phyloP scores from a whole-genome alignment of 2,888 invertebrate genomes.

The Trypoxylon attenuatum region DNA sequence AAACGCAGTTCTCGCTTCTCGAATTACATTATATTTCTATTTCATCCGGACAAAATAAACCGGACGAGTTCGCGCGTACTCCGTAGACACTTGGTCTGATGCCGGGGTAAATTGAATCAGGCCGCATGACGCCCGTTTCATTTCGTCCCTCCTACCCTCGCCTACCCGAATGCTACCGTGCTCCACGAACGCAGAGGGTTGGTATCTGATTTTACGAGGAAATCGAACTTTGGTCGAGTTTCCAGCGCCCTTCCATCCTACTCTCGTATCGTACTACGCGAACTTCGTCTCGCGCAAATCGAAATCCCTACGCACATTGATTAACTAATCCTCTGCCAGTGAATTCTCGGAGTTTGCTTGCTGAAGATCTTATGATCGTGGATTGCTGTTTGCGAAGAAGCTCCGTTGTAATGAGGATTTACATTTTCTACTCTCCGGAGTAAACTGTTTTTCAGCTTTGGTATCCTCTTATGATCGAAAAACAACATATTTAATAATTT shows the following conservation, averaged over 20 bases:
- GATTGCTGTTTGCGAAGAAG: no score
- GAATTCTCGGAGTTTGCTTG: no score
- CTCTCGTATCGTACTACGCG: constrained; percentile 8
- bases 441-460: no score
- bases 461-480: no score
- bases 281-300: no score
- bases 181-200: neutral
- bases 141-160: neutral
- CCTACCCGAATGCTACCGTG: neutral
- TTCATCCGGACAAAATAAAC: neutral
- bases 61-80: neutral
- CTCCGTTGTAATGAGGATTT: no score
- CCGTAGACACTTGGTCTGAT: constrained; percentile 2
- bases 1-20: neutral
- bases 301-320: no score
- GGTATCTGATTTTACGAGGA: constrained; percentile 8
- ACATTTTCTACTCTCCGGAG: no score
- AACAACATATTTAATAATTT: no score
- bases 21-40: constrained; percentile 5
- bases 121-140: neutral
- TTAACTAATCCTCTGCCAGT: no score
- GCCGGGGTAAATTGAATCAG: constrained; percentile 7
- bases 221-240: constrained; percentile 14
- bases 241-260: neutral
- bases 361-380: no score